Evolutionary conservation across 2,888 invertebrate species (phyloP).

Genomic region (Phania funesta): DNA sequence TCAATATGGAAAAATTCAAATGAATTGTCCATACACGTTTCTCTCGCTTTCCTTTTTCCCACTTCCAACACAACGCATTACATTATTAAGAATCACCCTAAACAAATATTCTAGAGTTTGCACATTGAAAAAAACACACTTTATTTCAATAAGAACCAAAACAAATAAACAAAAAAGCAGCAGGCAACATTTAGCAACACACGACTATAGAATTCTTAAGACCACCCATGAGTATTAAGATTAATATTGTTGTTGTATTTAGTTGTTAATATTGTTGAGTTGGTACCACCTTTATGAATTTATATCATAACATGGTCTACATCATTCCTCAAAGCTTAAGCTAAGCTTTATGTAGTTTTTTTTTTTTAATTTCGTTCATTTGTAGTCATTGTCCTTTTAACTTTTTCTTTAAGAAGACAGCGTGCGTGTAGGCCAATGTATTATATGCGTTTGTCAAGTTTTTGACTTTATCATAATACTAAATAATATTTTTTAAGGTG

Average conservation of each 20-base stretch:
- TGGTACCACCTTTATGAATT: slow-evolving; percentile 63
- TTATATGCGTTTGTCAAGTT: not conserved
- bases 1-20: no score
- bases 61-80: no score
- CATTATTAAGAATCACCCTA: no score
- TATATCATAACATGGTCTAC: slow-evolving; percentile 50
- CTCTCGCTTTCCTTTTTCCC: no score
- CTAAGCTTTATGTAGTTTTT: slow-evolving; percentile 16
- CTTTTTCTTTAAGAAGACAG: not conserved
- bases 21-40: no score
- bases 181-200: slow-evolving; percentile 3
- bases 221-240: slow-evolving; percentile 50
- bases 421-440: slow-evolving; percentile 1
- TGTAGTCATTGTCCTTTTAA: slow-evolving; percentile 43
- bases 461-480: not conserved
- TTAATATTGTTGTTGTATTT: not conserved
- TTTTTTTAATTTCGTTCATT: slow-evolving; percentile 14
- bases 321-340: slow-evolving; percentile 22
- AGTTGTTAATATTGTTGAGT: slow-evolving; percentile 2
- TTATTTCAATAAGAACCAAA: not conserved
- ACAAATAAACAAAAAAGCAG: not conserved
- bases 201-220: slow-evolving; percentile 15
- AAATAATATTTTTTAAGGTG: no score
- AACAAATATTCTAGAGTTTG: no score
- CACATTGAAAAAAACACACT: no score